Percentiles rank a stretch among this genome's conserved stretches.
phyloP scores from a whole-genome alignment of 2,888 invertebrate genomes.

The Xanthostigma xanthostigma region DNA sequence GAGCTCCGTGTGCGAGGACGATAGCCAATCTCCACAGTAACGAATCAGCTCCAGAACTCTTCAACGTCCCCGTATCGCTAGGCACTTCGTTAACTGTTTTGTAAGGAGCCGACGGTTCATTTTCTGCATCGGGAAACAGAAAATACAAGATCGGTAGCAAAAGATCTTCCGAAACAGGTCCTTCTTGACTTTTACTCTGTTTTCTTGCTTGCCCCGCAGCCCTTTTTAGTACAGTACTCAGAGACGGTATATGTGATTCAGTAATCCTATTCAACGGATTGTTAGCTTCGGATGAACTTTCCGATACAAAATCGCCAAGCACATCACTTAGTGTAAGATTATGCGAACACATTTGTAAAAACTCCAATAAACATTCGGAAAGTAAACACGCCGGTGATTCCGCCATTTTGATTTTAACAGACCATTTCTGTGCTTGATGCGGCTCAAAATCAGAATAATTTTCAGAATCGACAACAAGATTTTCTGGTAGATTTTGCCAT shows the following conservation, averaged over 20 bases:
- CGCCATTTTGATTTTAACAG: slow-evolving; percentile 46
- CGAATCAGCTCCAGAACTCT: slow-evolving; percentile 66
- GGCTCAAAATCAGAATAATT: slow-evolving; percentile 82
- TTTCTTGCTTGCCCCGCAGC: slow-evolving; percentile 34
- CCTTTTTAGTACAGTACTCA: slow-evolving; percentile 40
- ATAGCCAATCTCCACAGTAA: slow-evolving; percentile 70
- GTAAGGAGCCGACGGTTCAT: slow-evolving; percentile 40
- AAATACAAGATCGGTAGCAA: slow-evolving; percentile 66
- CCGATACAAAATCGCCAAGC: slow-evolving; percentile 34
- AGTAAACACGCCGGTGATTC: slow-evolving; percentile 61
- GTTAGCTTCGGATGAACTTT: slow-evolving; percentile 23
- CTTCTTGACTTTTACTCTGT: slow-evolving; percentile 38
- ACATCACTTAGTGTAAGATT: slow-evolving; percentile 33
- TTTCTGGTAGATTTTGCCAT: slow-evolving; percentile 78
- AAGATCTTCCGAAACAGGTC: slow-evolving; percentile 62
- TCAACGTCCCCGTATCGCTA: slow-evolving; percentile 19
- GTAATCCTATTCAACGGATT: slow-evolving; percentile 59
- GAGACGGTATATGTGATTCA: slow-evolving; percentile 55
- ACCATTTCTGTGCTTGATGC: slow-evolving; percentile 65
- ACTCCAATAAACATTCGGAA: slow-evolving; percentile 56
- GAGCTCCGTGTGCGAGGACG: slow-evolving; percentile 53
- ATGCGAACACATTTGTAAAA: slow-evolving; percentile 47
- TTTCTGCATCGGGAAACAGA: slow-evolving; percentile 78
- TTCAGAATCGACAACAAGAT: slow-evolving; percentile 75
- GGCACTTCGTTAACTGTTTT: slow-evolving; percentile 29